Percentiles rank a stretch among this genome's conserved stretches.
Evolutionary conservation across 2,113 vertebrate species (phyloP).

Genomic region (Mesitornis unicolor): DNA sequence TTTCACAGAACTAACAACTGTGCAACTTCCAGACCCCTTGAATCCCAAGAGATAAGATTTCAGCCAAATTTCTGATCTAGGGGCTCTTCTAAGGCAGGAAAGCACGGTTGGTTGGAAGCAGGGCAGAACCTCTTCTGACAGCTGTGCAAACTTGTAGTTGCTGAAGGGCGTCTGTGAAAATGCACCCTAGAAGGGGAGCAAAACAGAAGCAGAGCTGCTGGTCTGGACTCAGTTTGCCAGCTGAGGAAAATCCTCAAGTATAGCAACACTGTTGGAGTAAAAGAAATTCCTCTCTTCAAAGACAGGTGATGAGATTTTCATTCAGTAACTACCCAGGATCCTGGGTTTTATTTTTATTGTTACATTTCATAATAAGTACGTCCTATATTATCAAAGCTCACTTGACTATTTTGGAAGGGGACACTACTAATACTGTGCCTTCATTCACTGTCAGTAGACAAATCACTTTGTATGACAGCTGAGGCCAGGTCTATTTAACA

Average conservation of each 20-base stretch:
- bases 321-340: neutral
- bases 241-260: neutral
- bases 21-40: neutral
- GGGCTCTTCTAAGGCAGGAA: neutral
- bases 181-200: neutral
- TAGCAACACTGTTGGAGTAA: neutral
- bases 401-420: neutral
- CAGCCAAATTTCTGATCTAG: neutral
- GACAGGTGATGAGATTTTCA: neutral
- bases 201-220: neutral
- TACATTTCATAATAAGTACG: neutral
- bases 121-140: neutral
- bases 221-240: neutral
- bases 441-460: neutral
- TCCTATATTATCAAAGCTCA: neutral
- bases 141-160: neutral
- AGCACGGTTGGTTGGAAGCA: neutral
- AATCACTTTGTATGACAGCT: neutral
- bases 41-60: neutral
- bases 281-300: neutral
- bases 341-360: neutral
- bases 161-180: neutral
- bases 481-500: neutral
- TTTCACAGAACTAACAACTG: neutral
- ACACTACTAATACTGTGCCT: neutral